Percentiles rank a stretch among this genome's conserved stretches.
Conservation (phyloP, 2,797 vertebrate species). For the Falco novaeseelandiae region DNA sequence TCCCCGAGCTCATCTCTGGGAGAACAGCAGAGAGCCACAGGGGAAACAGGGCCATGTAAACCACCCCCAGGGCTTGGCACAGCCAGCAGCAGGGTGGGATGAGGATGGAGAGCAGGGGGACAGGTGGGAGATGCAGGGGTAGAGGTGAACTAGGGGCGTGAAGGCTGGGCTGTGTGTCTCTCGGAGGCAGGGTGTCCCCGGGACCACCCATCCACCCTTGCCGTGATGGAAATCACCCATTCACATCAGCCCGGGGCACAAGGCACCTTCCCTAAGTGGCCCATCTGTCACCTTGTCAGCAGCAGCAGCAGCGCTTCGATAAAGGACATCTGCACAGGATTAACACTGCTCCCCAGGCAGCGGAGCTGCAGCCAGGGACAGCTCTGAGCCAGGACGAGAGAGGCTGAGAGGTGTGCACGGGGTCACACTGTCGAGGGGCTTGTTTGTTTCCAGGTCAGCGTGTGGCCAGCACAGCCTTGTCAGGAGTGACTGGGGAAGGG, state of each 20-base stretch:
- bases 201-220: accelerated
- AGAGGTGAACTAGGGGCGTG: accelerated
- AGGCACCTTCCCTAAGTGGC: background rate
- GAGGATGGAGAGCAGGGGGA: background rate
- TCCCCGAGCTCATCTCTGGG: background rate
- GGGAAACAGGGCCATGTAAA: background rate
- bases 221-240: background rate
- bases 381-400: background rate
- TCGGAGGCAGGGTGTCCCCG: accelerated
- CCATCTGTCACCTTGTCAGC: background rate
- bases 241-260: accelerated
- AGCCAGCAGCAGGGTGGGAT: background rate
- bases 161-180: background rate
- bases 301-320: accelerated
- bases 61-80: background rate
- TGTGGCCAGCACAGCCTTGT: background rate
- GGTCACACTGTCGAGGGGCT: accelerated
- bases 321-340: background rate
- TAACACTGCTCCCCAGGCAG: background rate
- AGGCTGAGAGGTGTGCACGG: accelerated
- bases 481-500: background rate
- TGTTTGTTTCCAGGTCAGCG: background rate
- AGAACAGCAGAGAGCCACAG: background rate
- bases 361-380: accelerated
- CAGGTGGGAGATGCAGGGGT: background rate